Percentiles rank a stretch among this genome's conserved stretches.
Evolutionary conservation across 2,888 invertebrate genomes (phyloP).

Genomic region (Gymnosoma rotundatum): DNA sequence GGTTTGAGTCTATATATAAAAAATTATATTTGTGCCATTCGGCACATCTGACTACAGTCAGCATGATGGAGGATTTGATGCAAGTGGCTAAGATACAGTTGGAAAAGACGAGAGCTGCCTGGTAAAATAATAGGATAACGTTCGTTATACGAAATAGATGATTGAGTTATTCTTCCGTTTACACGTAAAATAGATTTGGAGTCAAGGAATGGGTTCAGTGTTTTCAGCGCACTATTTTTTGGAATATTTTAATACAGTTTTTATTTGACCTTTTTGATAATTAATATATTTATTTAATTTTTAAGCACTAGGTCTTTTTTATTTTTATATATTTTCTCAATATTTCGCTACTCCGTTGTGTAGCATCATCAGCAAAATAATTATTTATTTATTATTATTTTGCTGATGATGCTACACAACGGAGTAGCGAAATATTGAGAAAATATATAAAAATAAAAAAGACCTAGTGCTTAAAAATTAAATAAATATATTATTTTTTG

Average conservation of each 20-base stretch:
- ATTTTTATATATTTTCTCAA: no score
- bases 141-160: constrained; percentile 15
- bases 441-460: no score
- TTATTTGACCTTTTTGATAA: no score
- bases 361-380: no score
- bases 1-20: constrained; percentile 2
- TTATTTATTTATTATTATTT: no score
- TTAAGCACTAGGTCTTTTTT: no score
- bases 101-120: constrained; percentile 21
- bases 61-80: constrained; percentile 14
- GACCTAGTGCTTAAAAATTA: no score
- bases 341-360: no score
- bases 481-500: no score
- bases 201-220: constrained; percentile 27
- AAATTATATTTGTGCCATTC: neutral
- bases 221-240: constrained; percentile 21
- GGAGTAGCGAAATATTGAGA: no score
- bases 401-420: no score
- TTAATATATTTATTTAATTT: no score
- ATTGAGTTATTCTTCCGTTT: constrained; percentile 31
- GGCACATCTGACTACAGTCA: neutral
- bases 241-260: neutral
- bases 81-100: constrained; percentile 10
- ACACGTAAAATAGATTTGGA: constrained; percentile 1
- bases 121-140: constrained; percentile 30